Conservation (phyloP, 2,797 vertebrate genomes). For the Adrianichthys oophorus region DNA sequence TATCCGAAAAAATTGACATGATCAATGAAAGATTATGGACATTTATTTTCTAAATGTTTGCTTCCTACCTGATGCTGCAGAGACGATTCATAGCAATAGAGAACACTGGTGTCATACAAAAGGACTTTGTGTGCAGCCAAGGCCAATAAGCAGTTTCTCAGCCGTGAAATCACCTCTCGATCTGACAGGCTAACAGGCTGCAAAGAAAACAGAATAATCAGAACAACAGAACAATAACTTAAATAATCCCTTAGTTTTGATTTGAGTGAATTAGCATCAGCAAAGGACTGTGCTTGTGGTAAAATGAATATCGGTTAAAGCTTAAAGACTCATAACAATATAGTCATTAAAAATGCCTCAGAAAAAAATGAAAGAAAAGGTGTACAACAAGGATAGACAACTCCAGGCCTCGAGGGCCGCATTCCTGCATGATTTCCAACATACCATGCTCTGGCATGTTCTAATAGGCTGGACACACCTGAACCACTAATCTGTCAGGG, state of each 20-base stretch:
- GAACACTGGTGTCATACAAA: constrained; percentile 93
- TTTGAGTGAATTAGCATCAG: background rate
- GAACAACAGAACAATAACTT: too few species aligned
- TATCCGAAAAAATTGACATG: too few species aligned
- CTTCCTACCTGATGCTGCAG: constrained; percentile 86
- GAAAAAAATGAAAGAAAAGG: too few species aligned
- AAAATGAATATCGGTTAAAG: background rate
- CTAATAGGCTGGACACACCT: too few species aligned
- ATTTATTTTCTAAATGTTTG: background rate
- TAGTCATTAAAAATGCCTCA: too few species aligned
- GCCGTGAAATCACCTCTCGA: constrained; percentile 93
- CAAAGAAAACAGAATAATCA: constrained; percentile 15
- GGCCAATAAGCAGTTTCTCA: constrained; percentile 92
- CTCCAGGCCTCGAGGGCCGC: too few species aligned
- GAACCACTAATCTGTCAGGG: too few species aligned
- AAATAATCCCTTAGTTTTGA: background rate
- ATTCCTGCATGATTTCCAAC: too few species aligned
- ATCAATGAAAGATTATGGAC: too few species aligned
- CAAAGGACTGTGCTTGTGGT: background rate
- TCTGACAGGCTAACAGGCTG: constrained; percentile 87
- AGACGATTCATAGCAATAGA: constrained; percentile 96
- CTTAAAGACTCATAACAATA: background rate
- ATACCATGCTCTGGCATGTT: too few species aligned
- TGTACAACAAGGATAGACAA: too few species aligned
- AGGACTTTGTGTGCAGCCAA: constrained; percentile 87